These are phyloP conservation scores for Acleris cristana DNA, from an alignment of 2,888 invertebrate genomes.

Conservation along the genomic window DNA sequence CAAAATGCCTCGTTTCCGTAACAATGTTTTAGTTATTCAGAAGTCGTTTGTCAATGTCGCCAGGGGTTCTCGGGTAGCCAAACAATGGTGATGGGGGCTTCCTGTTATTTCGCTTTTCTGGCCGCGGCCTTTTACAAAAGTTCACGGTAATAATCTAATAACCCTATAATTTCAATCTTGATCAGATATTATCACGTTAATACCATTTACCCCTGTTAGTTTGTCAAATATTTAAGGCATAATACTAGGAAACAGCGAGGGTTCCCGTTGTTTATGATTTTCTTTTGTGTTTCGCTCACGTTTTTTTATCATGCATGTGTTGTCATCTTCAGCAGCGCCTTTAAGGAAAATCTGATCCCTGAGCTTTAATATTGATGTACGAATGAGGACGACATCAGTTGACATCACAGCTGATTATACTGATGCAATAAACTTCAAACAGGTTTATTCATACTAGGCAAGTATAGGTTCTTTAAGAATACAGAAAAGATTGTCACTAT, in stretches of 20 bases:
- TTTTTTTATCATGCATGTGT: constrained; percentile 1
- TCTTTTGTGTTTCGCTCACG: background rate
- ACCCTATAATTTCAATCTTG: constrained; percentile 2
- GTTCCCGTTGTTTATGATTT: background rate
- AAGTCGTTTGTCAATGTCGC: constrained; percentile 44
- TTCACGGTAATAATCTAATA: constrained; percentile 18
- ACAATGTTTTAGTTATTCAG: constrained; percentile 40
- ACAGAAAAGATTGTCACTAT: no score
- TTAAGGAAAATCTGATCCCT: background rate
- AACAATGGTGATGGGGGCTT: constrained; percentile 36
- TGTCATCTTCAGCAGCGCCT: background rate
- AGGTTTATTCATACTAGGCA: background rate
- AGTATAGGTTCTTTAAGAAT: no score
- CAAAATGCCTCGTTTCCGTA: constrained; percentile 30
- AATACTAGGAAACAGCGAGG: no score
- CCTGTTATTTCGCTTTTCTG: constrained; percentile 22
- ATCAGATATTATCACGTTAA: constrained; percentile 2
- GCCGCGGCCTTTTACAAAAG: constrained; percentile 25
- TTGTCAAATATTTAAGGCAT: background rate
- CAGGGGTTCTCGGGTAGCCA: constrained; percentile 26
- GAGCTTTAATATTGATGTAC: background rate
- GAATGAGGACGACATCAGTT: background rate
- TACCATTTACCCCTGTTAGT: constrained; percentile 1
- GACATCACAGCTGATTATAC: background rate
- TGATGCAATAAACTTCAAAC: background rate